Base-by-base conservation (phyloP, 2,113 vertebrate species). In the Amia ocellicauda region DNA sequence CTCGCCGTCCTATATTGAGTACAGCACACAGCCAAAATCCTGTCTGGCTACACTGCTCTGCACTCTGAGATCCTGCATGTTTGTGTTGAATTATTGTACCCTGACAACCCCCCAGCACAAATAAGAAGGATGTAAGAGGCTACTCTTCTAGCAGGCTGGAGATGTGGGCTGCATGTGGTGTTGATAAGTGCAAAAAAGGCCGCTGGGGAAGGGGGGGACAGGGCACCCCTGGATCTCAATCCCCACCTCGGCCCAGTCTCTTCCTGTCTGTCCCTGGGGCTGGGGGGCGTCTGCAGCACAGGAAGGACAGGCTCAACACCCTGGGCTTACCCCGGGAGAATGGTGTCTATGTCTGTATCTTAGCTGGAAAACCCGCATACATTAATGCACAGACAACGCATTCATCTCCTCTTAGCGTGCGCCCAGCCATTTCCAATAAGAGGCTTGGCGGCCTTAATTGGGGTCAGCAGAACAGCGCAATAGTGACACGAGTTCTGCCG, bases 341-440 rank as follows among this genome's bases (percentile, higher is more conserved):
- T 28, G 57, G 64, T 42, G 45, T 66, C 64, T 66, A 22, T 26
- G 24, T 61, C 56, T 42, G 43, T 17, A 22, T 23, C 23, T 11
- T 9, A 0, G 28, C 20, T 26, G 53, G 53, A 29, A 24, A 36
- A 43, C 19, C 41, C 9, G 50, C 29, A 29, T 56, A 56, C 16
- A 4, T 28, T 8, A 20, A 9, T 4, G 22, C 47, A 74, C 51
- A 68, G 57, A 52, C 64, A 66, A 51, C 29, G 31, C 59, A 63
- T 65, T 70, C 66, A 69, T 72, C 31, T 66, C 47, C 56, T 40
- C 49, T 7, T 20, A 22, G 49, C 41, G 50, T 57, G 57, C 65
- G 62, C 59, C 29, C 11, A 55, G 62, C 40, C 58, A 70, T 63
- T 28, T 26, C 65, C 70, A 74, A 69, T 73, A 64, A 69, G 67